These are phyloP conservation scores for Cerastis leucographa DNA, from an alignment of 2,888 invertebrate species.

Conservation along the genomic window DNA sequence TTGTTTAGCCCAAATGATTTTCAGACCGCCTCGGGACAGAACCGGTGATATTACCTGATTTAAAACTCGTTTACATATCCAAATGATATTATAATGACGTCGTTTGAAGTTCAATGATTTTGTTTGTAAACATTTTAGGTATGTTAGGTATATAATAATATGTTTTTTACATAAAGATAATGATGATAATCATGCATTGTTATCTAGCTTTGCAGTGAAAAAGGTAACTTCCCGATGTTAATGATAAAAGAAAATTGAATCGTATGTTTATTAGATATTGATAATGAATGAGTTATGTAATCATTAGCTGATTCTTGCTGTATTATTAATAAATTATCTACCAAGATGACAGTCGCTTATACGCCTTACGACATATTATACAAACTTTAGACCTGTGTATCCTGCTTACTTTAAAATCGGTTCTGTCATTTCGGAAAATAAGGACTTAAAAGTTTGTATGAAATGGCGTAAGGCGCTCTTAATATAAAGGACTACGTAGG, in stretches of 20 bases:
- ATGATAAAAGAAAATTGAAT: constrained; percentile 27
- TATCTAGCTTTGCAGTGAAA: constrained; percentile 7
- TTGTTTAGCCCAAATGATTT: background rate
- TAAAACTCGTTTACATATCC: constrained; percentile 15
- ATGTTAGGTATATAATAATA: background rate
- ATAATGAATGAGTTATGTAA: constrained; percentile 31
- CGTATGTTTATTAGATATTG: background rate
- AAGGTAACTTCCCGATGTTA: constrained; percentile 49
- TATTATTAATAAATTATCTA: too few relatives aligned
- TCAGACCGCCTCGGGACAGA: constrained; percentile 42
- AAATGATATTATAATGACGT: constrained; percentile 53
- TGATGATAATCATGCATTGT: background rate
- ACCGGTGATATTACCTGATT: constrained; percentile 41
- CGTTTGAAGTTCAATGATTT: constrained; percentile 34
- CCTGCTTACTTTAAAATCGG: too few relatives aligned
- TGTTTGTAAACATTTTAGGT: constrained; percentile 26
- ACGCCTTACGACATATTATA: too few relatives aligned
- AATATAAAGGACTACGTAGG: too few relatives aligned
- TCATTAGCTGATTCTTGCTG: background rate
- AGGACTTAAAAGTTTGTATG: too few relatives aligned
- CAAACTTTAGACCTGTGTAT: too few relatives aligned
- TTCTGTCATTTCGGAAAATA: too few relatives aligned
- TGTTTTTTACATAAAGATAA: constrained; percentile 17
- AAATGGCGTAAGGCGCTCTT: too few relatives aligned
- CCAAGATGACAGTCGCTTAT: too few relatives aligned